Evolutionary conservation across 2,888 invertebrate species (phyloP).

Genomic region (Dynastes hyllus): DNA sequence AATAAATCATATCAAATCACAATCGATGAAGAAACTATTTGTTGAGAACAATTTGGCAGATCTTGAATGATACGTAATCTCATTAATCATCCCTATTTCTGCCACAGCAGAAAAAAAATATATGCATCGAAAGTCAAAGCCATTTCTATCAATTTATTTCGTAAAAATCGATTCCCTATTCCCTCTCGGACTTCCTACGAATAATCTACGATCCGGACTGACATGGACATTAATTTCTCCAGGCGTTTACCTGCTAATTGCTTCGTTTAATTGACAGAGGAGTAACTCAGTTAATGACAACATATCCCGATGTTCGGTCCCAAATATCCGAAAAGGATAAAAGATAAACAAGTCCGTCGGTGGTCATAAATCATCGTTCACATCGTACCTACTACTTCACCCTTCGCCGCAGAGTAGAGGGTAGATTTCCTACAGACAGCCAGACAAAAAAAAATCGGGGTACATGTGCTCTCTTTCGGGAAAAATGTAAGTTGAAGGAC

Average conservation of each 20-base stretch:
- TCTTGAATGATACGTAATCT: no score
- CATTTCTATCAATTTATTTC: constrained; percentile 7
- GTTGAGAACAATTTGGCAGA: no score
- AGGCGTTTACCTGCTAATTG: constrained; percentile 38
- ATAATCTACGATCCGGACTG: constrained; percentile 20
- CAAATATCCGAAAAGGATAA: constrained; percentile 21
- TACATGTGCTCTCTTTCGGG: constrained; percentile 21
- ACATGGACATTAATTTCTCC: constrained; percentile 35
- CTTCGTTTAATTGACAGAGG: constrained; percentile 20
- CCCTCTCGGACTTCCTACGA: not conserved
- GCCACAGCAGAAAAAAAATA: not conserved
- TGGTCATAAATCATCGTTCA: constrained; percentile 34
- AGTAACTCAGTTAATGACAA: constrained; percentile 24
- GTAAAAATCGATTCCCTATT: constrained; percentile 5
- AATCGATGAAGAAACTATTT: no score
- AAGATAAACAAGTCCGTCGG: not conserved
- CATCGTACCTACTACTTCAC: constrained; percentile 15
- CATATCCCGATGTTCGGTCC: not conserved
- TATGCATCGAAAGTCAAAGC: not conserved
- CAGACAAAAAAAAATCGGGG: constrained; percentile 1
- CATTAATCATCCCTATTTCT: not conserved
- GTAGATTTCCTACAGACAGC: not conserved
- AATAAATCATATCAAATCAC: no score
- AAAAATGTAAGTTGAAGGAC: constrained; percentile 1
- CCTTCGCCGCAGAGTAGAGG: not conserved